phyloP scores from a whole-genome alignment of 2,113 vertebrate genomes.

The Elephas maximus region DNA sequence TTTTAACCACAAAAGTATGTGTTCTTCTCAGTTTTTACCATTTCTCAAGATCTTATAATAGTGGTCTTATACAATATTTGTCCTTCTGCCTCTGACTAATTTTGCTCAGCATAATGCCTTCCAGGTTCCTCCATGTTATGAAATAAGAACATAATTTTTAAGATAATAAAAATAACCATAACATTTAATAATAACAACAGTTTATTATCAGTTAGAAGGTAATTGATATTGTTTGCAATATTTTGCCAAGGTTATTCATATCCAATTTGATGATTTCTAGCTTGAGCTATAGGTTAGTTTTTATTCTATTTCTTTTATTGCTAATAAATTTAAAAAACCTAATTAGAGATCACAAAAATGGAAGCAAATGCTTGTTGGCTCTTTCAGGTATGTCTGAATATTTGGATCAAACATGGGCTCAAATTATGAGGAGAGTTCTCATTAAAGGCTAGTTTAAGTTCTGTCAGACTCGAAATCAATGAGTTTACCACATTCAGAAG shows the following conservation, averaged over 20 bases:
- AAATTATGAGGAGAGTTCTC: constrained; percentile 36
- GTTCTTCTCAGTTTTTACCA: no score
- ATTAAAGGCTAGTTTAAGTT: not conserved
- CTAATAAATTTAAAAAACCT: not conserved
- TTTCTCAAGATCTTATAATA: no score
- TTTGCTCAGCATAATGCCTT: no score
- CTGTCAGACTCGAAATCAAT: not conserved
- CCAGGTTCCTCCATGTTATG: no score
- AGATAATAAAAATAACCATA: constrained; percentile 25
- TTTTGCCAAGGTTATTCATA: constrained; percentile 31
- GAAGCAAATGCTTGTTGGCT: not conserved
- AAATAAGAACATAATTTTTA: constrained; percentile 34
- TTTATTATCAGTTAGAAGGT: not conserved
- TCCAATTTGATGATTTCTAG: not conserved
- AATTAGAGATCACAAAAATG: constrained; percentile 4
- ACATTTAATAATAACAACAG: not conserved
- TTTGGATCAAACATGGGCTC: not conserved
- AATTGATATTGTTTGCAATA: not conserved
- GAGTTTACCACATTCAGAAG: not conserved
- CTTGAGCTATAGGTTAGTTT: not conserved
- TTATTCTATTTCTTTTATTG: constrained; percentile 29
- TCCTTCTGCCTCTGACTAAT: no score
- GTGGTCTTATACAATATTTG: no score
- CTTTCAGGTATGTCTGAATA: constrained; percentile 18
- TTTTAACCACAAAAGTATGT: no score